These are phyloP conservation scores for Datnioides undecimradiatus DNA, from an alignment of 2,113 vertebrate genomes.

Conservation along the genomic window DNA sequence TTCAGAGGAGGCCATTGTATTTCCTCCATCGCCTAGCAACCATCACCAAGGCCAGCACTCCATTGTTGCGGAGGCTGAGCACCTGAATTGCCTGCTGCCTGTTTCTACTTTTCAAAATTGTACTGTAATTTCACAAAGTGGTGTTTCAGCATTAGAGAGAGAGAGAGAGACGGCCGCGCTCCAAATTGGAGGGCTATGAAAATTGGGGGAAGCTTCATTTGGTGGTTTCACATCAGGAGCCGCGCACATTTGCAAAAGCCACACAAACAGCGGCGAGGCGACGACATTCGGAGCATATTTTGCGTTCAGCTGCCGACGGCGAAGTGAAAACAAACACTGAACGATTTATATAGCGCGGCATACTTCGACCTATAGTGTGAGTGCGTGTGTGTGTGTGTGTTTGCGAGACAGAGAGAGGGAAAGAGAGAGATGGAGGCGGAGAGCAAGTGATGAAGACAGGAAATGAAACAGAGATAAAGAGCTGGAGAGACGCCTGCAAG, in stretches of 20 bases:
- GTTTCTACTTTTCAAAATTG: conserved; percentile 83
- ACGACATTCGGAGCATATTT: conserved; percentile 25
- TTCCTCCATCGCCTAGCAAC: conserved; percentile 87
- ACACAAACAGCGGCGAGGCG: conserved; percentile 44
- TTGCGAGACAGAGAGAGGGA: neutral
- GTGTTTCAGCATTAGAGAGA: conserved; percentile 78
- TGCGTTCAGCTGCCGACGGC: neutral
- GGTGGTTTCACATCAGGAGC: conserved; percentile 58
- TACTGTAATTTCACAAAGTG: conserved; percentile 83
- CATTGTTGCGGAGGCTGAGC: conserved; percentile 85
- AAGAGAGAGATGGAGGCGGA: neutral
- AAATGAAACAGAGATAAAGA: conserved; percentile 30
- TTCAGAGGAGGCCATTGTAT: conserved; percentile 88
- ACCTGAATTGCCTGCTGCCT: conserved; percentile 81
- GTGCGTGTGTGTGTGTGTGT: conserved; percentile 1
- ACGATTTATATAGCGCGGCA: conserved; percentile 14
- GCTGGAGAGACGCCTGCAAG: neutral
- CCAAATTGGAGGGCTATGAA: conserved; percentile 70
- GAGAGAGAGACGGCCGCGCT: conserved; percentile 33
- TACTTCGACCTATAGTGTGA: conserved; percentile 19
- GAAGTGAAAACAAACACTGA: conserved; percentile 61
- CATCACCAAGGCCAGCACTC: conserved; percentile 86
- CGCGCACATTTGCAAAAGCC: conserved; percentile 33
- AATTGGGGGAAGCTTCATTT: conserved; percentile 72
- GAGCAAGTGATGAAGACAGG: neutral